Evolutionary conservation across 2,113 vertebrate species (phyloP), one percentile per base, ranked within the genome.

Genomic region (Ptychochromis oligacanthus): DNA sequence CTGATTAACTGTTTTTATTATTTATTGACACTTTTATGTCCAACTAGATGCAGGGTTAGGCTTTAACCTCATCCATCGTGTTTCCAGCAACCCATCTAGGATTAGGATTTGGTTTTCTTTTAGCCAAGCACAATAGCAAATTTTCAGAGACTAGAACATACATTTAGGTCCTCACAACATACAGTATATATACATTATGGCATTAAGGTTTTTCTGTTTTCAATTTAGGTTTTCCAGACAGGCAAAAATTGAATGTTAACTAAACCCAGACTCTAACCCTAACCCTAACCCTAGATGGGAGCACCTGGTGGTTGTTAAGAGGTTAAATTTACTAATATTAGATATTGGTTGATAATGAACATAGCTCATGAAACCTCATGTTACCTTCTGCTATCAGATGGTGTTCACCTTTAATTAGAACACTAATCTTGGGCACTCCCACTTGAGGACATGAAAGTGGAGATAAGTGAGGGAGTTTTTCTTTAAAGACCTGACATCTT

Each of bases 401-500:
- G 24, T 34, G 22, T 31, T 28, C 12, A 56, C 17, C 82, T 88
- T 82, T 81, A 89, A 83, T 89, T 93, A 88, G 82, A 57, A 76
- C 28, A 10, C 84, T 92, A 88, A 87, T 91, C 87, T 91, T 78
- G 52, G 82, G 81, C 36, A 38, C 59, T 70, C 57, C 59, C 34
- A 11, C 20, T 82, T 65, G 31, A 72, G 59, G 46, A 64, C 77
- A 64, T 26, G 64, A 77, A 78, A 91, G 46, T 83, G 54, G 72
- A 83, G 82, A 91, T 91, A 87, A 90, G 80, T 60, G 62, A 38
- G 22, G n/a, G 38, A 20, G 56, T 78, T 81, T 87, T 43, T 60
- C 49, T 89, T 86, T 67, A 87, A 80, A 72, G 79, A 77, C 85
- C 24, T 74, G 80, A 77, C 72, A 78, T 61, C 74, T 70, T 75